A percentile compares a stretch with the other conserved stretches of the same genome.
phyloP scores from a whole-genome alignment of 2,113 vertebrate species.

The Bos indicus region DNA sequence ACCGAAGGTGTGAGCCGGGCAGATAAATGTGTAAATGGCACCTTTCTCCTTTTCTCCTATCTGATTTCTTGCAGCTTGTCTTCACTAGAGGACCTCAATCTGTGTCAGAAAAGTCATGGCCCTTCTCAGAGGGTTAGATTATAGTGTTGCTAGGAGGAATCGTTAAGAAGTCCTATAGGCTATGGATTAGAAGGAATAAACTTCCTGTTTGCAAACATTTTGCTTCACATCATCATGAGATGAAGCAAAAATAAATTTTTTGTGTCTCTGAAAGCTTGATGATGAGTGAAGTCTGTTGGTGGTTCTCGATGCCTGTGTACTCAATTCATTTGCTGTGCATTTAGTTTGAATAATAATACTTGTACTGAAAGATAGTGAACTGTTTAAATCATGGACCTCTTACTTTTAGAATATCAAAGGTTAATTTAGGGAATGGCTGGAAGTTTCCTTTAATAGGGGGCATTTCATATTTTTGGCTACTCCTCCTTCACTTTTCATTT shows the following conservation, averaged over 20 bases:
- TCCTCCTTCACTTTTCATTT: not conserved
- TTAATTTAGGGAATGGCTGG: not conserved
- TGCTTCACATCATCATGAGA: constrained; percentile 61
- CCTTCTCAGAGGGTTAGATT: constrained; percentile 53
- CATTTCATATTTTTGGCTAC: not conserved
- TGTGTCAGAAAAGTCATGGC: constrained; percentile 48
- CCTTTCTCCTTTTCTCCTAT: constrained; percentile 62
- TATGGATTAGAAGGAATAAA: constrained; percentile 44
- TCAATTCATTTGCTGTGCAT: not conserved
- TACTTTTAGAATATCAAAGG: not conserved
- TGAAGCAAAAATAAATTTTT: constrained; percentile 61
- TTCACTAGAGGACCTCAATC: constrained; percentile 61
- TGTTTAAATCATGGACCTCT: not conserved
- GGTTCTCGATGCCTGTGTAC: constrained; percentile 52
- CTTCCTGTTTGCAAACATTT: constrained; percentile 62
- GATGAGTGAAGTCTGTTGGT: not conserved
- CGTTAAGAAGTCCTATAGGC: constrained; percentile 43
- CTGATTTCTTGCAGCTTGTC: constrained; percentile 68
- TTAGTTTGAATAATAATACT: not conserved
- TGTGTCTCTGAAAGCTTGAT: constrained; percentile 42
- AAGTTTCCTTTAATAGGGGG: not conserved
- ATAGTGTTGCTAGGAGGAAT: constrained; percentile 43
- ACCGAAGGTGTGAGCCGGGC: constrained; percentile 72
- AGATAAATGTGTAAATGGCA: constrained; percentile 71
- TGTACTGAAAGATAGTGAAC: not conserved